phyloP scores from a whole-genome alignment of 2,888 invertebrate species.

The Xanthia icteritia region DNA sequence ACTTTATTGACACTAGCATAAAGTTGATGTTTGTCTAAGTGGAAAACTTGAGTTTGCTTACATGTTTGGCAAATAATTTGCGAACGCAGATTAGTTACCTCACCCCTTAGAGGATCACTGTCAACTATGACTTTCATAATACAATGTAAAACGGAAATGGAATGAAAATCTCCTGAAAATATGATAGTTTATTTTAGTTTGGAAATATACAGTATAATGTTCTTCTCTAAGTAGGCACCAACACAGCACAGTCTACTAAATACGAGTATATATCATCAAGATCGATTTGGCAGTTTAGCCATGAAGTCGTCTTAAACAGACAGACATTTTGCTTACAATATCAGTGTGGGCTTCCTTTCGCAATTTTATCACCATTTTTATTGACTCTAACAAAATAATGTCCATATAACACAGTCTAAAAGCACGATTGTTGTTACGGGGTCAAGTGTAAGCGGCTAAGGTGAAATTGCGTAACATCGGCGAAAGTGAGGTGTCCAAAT shows the following conservation, averaged over 20 bases:
- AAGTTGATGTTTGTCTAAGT: too few relatives aligned
- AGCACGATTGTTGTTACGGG: slow-evolving; percentile 71
- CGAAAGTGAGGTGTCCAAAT: slow-evolving; percentile 87
- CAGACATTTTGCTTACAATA: slow-evolving; percentile 23
- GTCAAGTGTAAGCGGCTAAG: slow-evolving; percentile 89
- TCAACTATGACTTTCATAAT: not conserved
- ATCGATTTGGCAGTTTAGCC: slow-evolving; percentile 13
- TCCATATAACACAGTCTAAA: slow-evolving; percentile 50
- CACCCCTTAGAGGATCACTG: not conserved
- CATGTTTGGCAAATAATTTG: too few relatives aligned
- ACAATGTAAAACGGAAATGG: not conserved
- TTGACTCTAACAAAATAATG: slow-evolving; percentile 45
- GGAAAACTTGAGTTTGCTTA: too few relatives aligned
- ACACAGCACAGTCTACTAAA: not conserved
- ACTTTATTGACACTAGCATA: too few relatives aligned
- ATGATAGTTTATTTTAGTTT: not conserved
- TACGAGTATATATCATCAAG: not conserved
- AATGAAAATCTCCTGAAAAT: too few relatives aligned
- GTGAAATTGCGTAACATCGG: slow-evolving; percentile 86
- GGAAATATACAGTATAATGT: not conserved
- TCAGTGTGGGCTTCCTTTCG: slow-evolving; percentile 40
- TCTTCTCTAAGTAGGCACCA: not conserved
- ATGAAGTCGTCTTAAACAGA: not conserved
- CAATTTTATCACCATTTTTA: slow-evolving; percentile 25
- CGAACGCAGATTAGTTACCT: too few relatives aligned